Conservation (phyloP, 1,140 invertebrate species). For the Drosophila pandora region DNA sequence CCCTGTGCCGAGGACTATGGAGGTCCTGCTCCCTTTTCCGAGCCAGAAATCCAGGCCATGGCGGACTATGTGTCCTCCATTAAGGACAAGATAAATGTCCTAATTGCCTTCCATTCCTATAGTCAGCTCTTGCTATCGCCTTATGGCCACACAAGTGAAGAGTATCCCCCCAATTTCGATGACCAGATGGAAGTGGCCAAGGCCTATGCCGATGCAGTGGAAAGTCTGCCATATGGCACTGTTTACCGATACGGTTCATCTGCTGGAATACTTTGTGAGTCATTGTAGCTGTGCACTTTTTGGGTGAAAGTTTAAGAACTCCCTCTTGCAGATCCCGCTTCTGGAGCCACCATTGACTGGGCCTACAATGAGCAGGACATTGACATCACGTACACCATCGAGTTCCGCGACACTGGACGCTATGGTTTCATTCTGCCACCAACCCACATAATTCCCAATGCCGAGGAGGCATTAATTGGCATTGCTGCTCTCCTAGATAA, state of each 20-base stretch:
- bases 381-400: slow-evolving; percentile 86
- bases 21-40: slow-evolving; percentile 90
- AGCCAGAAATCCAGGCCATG: slow-evolving; percentile 88
- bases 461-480: slow-evolving; percentile 91
- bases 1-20: slow-evolving; percentile 89
- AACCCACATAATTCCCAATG: slow-evolving; percentile 90
- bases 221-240: slow-evolving; percentile 84
- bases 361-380: slow-evolving; percentile 86
- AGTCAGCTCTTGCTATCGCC: slow-evolving; percentile 85
- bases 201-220: slow-evolving; percentile 84
- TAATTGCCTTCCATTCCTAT: slow-evolving; percentile 86
- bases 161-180: slow-evolving; percentile 84
- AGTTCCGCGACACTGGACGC: slow-evolving; percentile 89
- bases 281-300: neutral
- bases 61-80: slow-evolving; percentile 85
- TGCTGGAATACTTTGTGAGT: slow-evolving; percentile 86
- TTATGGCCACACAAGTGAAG: slow-evolving; percentile 84
- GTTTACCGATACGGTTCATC: slow-evolving; percentile 84
- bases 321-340: slow-evolving; percentile 68
- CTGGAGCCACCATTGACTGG: slow-evolving; percentile 88
- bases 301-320: neutral
- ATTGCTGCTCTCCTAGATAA: slow-evolving; percentile 88
- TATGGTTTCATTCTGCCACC: slow-evolving; percentile 95
- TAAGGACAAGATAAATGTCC: slow-evolving; percentile 84
- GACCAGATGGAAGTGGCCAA: slow-evolving; percentile 85